Evolutionary conservation across 2,113 vertebrate species (phyloP), one percentile per base, ranked within the genome.

Genomic region (Antechinus stuartii): DNA sequence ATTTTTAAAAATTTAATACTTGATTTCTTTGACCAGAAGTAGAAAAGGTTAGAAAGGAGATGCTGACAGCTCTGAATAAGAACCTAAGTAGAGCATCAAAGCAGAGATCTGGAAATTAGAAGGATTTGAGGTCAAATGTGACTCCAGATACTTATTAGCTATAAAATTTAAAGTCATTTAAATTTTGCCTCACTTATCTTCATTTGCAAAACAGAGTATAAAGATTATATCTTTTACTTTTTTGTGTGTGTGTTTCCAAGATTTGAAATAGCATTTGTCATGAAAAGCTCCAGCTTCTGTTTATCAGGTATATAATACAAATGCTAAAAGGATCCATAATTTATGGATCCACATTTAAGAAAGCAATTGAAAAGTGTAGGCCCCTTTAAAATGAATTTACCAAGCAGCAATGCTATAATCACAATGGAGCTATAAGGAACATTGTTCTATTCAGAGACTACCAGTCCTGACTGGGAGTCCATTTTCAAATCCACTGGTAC

Each of bases 1-100:
- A 94, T 91, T 96, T 96, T 46, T 84, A 96, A 90, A 68, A 3
- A 5, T 11, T 91, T 95, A 68, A 90, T 49, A 90, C 94, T 96
- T 46, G 93, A 92, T 89, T 95, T 95, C 68, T 84, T 84, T 22
- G 0, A 0, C 16, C 68, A 84, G 68, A 6, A 84, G 35, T 8
- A 42, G 16, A 3, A 16, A 84, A 84, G 16, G 30, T 35, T 14
- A 84, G n/a, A 84, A 84, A 84, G 35, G n/a, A 84, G n/a, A 42
- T 84, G 35, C 1, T 42, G 30, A 76, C 16, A 35, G 35, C 35
- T n/a, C 25, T 76, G 6, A 68, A n/a, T 68, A 68, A 23, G 12
- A 16, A 84, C 2, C 19, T 84, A 22, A 84, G 5, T 84, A 84
- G n/a, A 68, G 22, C 30, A 68, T 14, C 8, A 1, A 84, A 42